Evolutionary conservation across 2,113 vertebrate species (phyloP).

Genomic region (Columba janthina): DNA sequence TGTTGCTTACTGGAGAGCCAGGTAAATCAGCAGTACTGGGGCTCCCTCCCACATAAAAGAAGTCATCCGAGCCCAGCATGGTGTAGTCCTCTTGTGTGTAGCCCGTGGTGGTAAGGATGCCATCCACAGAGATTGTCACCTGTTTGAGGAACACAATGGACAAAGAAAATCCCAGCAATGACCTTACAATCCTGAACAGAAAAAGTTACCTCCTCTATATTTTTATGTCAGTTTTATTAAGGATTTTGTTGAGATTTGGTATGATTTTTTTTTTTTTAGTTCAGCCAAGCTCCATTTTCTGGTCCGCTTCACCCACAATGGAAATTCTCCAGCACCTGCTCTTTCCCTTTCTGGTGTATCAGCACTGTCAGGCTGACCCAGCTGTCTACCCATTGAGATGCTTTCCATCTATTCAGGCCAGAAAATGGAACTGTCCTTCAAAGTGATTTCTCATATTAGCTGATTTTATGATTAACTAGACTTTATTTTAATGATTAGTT

Average conservation of each 20-base stretch:
- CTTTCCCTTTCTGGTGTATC: slow-evolving; percentile 69
- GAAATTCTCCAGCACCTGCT: slow-evolving; percentile 42
- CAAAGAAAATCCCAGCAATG: slow-evolving; percentile 85
- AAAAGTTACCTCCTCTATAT: slow-evolving; percentile 53
- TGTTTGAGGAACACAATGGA: slow-evolving; percentile 82
- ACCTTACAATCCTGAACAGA: slow-evolving; percentile 71
- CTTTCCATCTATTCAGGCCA: slow-evolving; percentile 87
- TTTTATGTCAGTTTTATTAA: slow-evolving; percentile 62
- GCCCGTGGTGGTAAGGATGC: slow-evolving; percentile 97
- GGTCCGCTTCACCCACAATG: slow-evolving; percentile 72
- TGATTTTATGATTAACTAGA: slow-evolving; percentile 71
- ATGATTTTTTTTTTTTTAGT: background rate
- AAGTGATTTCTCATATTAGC: slow-evolving; percentile 63
- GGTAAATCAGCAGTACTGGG: slow-evolving; percentile 96
- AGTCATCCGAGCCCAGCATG: slow-evolving; percentile 98
- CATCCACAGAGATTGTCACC: slow-evolving; percentile 98
- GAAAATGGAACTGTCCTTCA: slow-evolving; percentile 86
- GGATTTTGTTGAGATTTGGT: slow-evolving; percentile 67
- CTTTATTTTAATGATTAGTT: slow-evolving; percentile 72
- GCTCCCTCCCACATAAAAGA: slow-evolving; percentile 98
- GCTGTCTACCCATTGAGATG: slow-evolving; percentile 71
- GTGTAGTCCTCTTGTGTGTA: slow-evolving; percentile 99
- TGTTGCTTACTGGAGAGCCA: slow-evolving; percentile 98
- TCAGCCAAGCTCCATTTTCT: slow-evolving; percentile 82
- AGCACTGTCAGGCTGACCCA: slow-evolving; percentile 76